Evolutionary conservation across 2,888 invertebrate genomes (phyloP), one percentile per base, ranked within the genome.

Genomic region (Drosophila engyochracea): DNA sequence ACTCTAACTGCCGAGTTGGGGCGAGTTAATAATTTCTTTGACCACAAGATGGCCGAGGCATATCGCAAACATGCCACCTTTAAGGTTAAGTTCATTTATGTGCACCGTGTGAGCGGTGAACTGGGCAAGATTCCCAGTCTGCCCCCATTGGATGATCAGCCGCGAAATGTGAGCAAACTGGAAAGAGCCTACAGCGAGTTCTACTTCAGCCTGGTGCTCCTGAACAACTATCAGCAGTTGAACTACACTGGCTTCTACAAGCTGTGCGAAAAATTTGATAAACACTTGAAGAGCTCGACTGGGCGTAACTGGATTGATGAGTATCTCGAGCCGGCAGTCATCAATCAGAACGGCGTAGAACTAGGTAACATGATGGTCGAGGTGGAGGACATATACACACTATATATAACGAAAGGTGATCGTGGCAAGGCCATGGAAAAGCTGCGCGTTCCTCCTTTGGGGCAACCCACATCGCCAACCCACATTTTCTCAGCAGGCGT

Each of bases 221-320:
- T 99, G 64, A 99, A 99, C 93, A 99, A 99, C 93, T 99, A 98
- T 93, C 98, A 99, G 94, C 98, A 97, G 91, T 94, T 99, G 52
- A 99, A 99, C 94, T 97, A 97, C 90, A 99, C 98, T 1, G 99
- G 99, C 7, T 99, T 99, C 94, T 95, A 98, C 71, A 99, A 99
- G 94, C 99, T 99, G 91, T 95, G 99, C 78, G 99, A 99, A 93
- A 99, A 99, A 93, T 98, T 98, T 92, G 99, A 99, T 93, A 99
- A 99, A 96, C 31, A 67, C n/a, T 28, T 98, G 91, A 95, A 95
- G 68, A 96, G 96, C 61, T 96, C 96, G 78, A 94, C 95, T 81
- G 99, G 99, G 0, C 96, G 96, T 14, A 96, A 96, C 94, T 99
- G 99, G 98, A 94, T 98, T 64, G 95, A 96, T 44, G 96, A 96